Percentiles rank a stretch among this genome's conserved stretches.
phyloP scores from a whole-genome alignment of 2,113 vertebrate species.

The Paramormyrops kingsleyae region DNA sequence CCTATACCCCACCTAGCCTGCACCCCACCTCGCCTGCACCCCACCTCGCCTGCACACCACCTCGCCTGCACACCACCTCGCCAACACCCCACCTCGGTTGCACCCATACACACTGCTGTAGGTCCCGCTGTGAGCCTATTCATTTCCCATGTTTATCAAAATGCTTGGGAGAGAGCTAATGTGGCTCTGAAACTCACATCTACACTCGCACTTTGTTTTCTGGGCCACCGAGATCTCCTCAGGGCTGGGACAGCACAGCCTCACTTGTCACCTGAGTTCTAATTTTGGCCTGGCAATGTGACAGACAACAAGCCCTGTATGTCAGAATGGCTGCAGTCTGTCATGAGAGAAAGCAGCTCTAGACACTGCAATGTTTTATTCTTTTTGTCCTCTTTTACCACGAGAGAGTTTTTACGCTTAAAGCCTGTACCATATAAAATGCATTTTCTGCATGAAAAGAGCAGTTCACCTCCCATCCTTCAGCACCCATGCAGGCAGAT shows the following conservation, averaged over 20 bases:
- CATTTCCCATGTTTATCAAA: not conserved
- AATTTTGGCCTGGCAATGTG: not conserved
- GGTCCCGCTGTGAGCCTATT: not conserved
- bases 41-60: too few species aligned
- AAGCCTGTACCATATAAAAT: not conserved
- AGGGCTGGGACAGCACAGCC: not conserved
- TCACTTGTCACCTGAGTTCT: conserved; percentile 7
- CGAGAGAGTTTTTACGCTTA: not conserved
- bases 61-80: not conserved
- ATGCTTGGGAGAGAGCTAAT: not conserved
- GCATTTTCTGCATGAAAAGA: not conserved
- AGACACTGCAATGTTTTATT: not conserved
- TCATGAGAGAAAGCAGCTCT: not conserved
- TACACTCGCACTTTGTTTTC: not conserved
- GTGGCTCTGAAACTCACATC: not conserved
- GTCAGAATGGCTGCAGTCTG: not conserved
- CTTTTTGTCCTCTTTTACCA: not conserved
- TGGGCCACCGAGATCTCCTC: not conserved
- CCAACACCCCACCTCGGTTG: not conserved
- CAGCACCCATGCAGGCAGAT: not conserved
- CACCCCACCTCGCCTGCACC: too few species aligned
- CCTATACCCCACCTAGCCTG: too few species aligned
- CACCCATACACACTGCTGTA: not conserved
- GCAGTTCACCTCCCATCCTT: not conserved
- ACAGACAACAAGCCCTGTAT: not conserved